Evolutionary conservation across 2,113 vertebrate species (phyloP), one percentile per base, ranked within the genome.

Genomic region (Aptenodytes forsteri): DNA sequence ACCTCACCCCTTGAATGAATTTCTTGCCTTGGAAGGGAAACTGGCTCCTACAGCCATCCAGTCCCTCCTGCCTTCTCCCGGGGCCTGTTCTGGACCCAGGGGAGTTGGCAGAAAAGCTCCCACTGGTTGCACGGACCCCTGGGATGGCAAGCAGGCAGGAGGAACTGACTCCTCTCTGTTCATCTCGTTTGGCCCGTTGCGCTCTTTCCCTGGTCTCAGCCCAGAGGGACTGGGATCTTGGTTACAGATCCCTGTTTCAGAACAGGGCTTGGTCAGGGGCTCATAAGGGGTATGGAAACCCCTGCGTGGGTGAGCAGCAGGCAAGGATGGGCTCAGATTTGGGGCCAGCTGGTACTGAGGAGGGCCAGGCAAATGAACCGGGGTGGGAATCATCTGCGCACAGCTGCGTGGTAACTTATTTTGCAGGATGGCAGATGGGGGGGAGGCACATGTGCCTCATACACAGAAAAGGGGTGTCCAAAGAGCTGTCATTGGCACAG

Each of bases 221-320:
- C 40, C 10, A 11, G 30, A 59, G 81, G 18, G 25, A 18, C 58
- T 54, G 65, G 52, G 50, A 38, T 79, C 38, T 47, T 21, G 5
- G 32, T 76, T 83, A 64, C 56, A 15, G 7, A 18, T 50, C 69
- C 29, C 47, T 55, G 59, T 79, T 78, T 44, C n/a, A 22, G 89
- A 83, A 19, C 20, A 67, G n/a, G 52, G 55, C 58, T 94, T 42
- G 62, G 42, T 40, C 64, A 78, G 64, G 14, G 34, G 25, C 64
- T 85, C 1, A 0, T 0, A 0, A 52, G 34, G 69, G 55, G 16
- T 32, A 4, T 3, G 16, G 64, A 86, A 88, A 15, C 11, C 59
- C 70, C 44, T 1, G 0, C 0, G 2, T 42, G 47, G 29, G 11
- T 49, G 44, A 83, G 81, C 77, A 84, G 64, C 50, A 38, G 40